These are phyloP conservation scores for Zaprionus davidi DNA, from an alignment of 1,140 invertebrate species.

Conservation along the genomic window DNA sequence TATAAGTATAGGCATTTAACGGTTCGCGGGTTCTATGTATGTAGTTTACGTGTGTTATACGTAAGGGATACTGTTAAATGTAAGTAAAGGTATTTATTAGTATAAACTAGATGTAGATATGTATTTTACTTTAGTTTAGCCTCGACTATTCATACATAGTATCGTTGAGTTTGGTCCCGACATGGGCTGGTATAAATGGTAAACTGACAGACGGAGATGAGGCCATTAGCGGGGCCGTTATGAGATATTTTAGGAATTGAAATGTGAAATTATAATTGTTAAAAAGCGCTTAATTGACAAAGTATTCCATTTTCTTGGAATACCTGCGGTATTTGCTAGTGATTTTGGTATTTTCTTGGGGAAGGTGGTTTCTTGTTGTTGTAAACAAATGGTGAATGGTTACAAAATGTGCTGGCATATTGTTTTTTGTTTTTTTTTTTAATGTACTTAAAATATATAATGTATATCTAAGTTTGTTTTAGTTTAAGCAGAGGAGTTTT, in stretches of 20 bases:
- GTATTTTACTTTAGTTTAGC: conserved; percentile 60
- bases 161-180: background rate
- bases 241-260: conserved; percentile 15
- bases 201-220: conserved; percentile 19
- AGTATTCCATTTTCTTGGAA: conserved; percentile 21
- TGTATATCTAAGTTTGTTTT: conserved; percentile 56
- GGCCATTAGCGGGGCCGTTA: conserved; percentile 3
- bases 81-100: conserved; percentile 33
- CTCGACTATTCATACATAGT: conserved; percentile 16
- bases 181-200: background rate
- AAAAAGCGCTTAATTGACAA: conserved; percentile 58
- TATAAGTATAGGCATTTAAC: conserved; percentile 18
- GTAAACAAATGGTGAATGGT: conserved; percentile 58
- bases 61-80: conserved; percentile 31
- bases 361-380: conserved; percentile 33
- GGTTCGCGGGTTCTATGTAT: conserved; percentile 8
- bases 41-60: conserved; percentile 27
- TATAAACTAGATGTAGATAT: conserved; percentile 38
- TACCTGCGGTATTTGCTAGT: conserved; percentile 21
- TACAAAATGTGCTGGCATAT: conserved; percentile 69
- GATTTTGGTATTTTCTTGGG: conserved; percentile 33
- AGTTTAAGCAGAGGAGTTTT: conserved; percentile 30
- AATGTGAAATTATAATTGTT: conserved; percentile 66
- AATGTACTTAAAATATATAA: conserved; percentile 56
- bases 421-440: background rate